Evolutionary conservation across 2,113 vertebrate genomes (phyloP).

Genomic region (Lates calcarifer): DNA sequence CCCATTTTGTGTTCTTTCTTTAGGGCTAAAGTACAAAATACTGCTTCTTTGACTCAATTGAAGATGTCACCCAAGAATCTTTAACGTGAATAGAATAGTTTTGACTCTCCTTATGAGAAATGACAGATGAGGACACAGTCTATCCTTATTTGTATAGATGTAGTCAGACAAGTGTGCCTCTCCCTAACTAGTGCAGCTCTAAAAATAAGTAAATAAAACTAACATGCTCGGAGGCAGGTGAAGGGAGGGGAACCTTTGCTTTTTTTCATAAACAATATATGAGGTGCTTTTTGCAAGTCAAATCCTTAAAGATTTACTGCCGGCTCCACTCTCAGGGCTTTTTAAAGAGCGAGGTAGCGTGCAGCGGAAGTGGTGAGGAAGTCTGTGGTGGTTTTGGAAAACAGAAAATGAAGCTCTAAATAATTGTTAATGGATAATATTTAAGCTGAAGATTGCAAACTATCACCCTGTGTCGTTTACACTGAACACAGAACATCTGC

Average conservation of each 20-base stretch:
- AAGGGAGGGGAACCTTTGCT: slow-evolving; percentile 64
- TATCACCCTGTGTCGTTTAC: slow-evolving; percentile 20
- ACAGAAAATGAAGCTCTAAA: slow-evolving; percentile 75
- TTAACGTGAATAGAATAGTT: slow-evolving; percentile 94
- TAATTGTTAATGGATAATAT: slow-evolving; percentile 64
- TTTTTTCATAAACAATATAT: slow-evolving; percentile 98
- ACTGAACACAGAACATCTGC: slow-evolving; percentile 46
- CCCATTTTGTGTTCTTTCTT: slow-evolving; percentile 86
- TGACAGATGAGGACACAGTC: slow-evolving; percentile 95
- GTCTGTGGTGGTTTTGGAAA: slow-evolving; percentile 57
- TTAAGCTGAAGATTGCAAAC: slow-evolving; percentile 64
- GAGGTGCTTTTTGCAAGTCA: slow-evolving; percentile 98
- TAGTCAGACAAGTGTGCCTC: slow-evolving; percentile 92
- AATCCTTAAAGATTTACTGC: slow-evolving; percentile 88
- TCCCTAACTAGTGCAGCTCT: slow-evolving; percentile 92
- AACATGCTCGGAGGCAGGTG: slow-evolving; percentile 90
- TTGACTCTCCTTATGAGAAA: slow-evolving; percentile 97
- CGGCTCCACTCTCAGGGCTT: slow-evolving; percentile 70
- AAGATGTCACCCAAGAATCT: slow-evolving; percentile 97
- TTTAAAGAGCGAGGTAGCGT: slow-evolving; percentile 74
- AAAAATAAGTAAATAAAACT: slow-evolving; percentile 92
- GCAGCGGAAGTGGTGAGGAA: slow-evolving; percentile 64
- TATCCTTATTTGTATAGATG: slow-evolving; percentile 97
- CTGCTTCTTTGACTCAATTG: slow-evolving; percentile 95
- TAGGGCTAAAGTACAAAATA: slow-evolving; percentile 87